These are phyloP conservation scores for Coluber constrictor DNA, from an alignment of 2,797 vertebrate genomes.

Conservation along the genomic window DNA sequence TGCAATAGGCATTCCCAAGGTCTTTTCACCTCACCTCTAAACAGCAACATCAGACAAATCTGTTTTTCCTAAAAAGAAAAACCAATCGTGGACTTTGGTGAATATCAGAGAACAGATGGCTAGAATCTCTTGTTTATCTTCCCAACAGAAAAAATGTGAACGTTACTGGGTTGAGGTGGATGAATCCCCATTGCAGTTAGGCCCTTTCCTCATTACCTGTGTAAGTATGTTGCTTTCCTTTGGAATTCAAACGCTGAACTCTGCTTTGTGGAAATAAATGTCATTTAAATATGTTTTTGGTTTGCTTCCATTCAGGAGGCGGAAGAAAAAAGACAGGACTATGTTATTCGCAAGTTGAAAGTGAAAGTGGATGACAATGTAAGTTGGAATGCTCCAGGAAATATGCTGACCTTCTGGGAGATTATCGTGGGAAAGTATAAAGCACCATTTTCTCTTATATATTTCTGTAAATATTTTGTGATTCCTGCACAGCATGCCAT, in stretches of 20 bases:
- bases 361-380: constrained; percentile 66
- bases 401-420: neutral
- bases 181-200: constrained; percentile 69
- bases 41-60: neutral
- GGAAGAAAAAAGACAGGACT: constrained; percentile 84
- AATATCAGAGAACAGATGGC: constrained; percentile 35
- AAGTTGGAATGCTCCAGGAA: constrained; percentile 48
- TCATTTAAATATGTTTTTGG: constrained; percentile 12
- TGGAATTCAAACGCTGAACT: neutral
- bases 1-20: neutral
- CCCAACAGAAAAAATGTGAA: constrained; percentile 91
- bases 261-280: neutral
- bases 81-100: neutral
- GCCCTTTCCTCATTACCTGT: constrained; percentile 81
- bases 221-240: constrained; percentile 76
- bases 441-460: neutral
- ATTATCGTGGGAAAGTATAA: neutral
- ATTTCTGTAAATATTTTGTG: constrained; percentile 11
- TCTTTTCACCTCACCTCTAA: neutral
- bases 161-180: constrained; percentile 84
- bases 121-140: constrained; percentile 19
- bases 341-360: constrained; percentile 82
- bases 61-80: neutral
- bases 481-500: neutral
- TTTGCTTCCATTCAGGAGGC: constrained; percentile 74